Conservation (phyloP, 2,113 vertebrate genomes). For the Clinocottus analis region DNA sequence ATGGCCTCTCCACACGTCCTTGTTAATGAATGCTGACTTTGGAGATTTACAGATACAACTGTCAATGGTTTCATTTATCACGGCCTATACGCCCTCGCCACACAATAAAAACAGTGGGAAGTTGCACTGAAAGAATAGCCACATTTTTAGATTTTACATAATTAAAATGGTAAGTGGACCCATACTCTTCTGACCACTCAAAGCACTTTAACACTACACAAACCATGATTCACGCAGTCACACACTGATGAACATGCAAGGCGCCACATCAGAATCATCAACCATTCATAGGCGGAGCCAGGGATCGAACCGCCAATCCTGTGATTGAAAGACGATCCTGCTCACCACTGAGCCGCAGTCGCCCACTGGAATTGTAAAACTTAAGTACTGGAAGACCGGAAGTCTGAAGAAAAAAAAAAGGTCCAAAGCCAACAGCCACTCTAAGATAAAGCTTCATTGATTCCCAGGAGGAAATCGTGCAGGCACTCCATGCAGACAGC, state of each 20-base stretch:
- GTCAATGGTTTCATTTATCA: conserved; percentile 18
- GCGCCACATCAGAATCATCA: too few relatives aligned
- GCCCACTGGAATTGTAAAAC: too few relatives aligned
- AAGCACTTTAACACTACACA: too few relatives aligned
- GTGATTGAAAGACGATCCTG: too few relatives aligned
- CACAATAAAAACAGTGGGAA: not conserved
- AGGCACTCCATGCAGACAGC: not conserved
- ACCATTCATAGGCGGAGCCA: too few relatives aligned
- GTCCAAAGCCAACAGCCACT: not conserved
- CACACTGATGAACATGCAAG: too few relatives aligned
- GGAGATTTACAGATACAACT: conserved; percentile 40
- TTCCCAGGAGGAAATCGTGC: not conserved
- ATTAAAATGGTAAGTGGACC: too few relatives aligned
- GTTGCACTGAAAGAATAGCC: not conserved
- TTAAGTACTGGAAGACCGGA: not conserved
- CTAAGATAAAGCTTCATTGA: not conserved
- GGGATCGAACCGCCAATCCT: too few relatives aligned
- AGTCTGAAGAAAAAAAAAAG: not conserved
- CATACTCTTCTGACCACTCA: too few relatives aligned
- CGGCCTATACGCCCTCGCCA: not conserved
- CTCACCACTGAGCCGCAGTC: too few relatives aligned
- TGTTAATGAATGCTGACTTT: conserved; percentile 37
- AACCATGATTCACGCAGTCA: too few relatives aligned
- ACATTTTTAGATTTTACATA: not conserved
- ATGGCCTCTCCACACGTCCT: conserved; percentile 31